Conservation (phyloP, 2,113 vertebrate genomes). For the Junco hyemalis region DNA sequence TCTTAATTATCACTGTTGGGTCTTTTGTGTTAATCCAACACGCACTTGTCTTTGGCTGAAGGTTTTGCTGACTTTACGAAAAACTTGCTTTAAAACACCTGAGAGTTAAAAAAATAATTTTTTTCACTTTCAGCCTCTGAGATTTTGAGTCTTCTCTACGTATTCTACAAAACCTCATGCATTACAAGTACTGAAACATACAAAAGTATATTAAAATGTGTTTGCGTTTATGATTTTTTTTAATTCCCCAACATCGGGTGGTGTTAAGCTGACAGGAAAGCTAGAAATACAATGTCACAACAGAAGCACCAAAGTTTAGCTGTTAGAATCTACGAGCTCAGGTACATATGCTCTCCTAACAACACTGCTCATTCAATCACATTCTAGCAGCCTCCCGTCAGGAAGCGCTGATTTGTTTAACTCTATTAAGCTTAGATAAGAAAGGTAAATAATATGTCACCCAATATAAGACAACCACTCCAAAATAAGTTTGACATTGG, state of each 20-base stretch:
- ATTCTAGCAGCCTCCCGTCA: constrained; percentile 26
- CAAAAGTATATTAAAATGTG: background rate
- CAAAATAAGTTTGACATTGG: constrained; percentile 74
- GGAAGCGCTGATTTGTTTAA: constrained; percentile 74
- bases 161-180: background rate
- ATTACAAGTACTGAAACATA: accelerated
- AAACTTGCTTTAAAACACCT: background rate
- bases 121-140: background rate
- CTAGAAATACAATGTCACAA: constrained; percentile 25
- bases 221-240: background rate
- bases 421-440: constrained; percentile 71
- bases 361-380: constrained; percentile 16
- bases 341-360: constrained; percentile 47
- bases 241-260: background rate
- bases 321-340: constrained; percentile 28
- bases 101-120: accelerated
- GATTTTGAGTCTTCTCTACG: background rate
- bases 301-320: constrained; percentile 5
- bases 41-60: background rate
- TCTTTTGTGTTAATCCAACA: background rate
- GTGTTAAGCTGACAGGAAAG: constrained; percentile 33
- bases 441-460: constrained; percentile 72
- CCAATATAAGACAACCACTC: constrained; percentile 59
- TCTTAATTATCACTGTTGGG: background rate
- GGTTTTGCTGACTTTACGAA: background rate